Conservation (phyloP, 2,113 vertebrate species). For the Ophiodon elongatus region DNA sequence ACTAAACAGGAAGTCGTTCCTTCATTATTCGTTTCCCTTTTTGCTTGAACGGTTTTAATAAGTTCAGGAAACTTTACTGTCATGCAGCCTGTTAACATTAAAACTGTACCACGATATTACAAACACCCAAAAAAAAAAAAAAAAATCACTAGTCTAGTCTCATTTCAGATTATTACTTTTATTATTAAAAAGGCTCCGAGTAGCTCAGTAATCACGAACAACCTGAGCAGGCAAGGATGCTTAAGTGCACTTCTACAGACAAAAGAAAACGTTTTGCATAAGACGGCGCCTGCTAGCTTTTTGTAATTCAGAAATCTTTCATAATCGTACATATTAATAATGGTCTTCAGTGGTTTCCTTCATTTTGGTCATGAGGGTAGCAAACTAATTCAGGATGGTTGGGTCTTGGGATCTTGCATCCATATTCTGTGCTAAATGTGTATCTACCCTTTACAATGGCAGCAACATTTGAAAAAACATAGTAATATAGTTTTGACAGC, state of each 20-base stretch:
- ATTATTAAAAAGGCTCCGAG: constrained; percentile 7
- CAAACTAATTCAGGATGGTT: neutral
- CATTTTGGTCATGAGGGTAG: neutral
- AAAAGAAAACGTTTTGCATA: neutral
- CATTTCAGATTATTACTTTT: neutral
- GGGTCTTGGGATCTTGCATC: neutral
- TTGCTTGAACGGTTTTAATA: neutral
- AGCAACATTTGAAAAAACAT: neutral
- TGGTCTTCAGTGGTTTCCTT: constrained; percentile 14
- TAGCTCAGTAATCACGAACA: neutral
- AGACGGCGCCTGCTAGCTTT: neutral
- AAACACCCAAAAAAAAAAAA: neutral
- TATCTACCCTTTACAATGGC: neutral
- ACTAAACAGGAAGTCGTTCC: neutral
- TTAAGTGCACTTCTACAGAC: constrained; percentile 30
- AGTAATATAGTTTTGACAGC: neutral
- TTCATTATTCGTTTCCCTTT: neutral
- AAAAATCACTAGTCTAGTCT: neutral
- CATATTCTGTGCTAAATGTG: neutral
- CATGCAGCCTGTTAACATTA: neutral
- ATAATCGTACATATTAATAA: neutral
- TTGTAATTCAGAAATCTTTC: neutral
- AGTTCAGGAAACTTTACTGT: neutral
- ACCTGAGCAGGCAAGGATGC: neutral
- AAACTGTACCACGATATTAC: neutral